Conservation (phyloP, 2,888 invertebrate species). For the Eudemis profundana region DNA sequence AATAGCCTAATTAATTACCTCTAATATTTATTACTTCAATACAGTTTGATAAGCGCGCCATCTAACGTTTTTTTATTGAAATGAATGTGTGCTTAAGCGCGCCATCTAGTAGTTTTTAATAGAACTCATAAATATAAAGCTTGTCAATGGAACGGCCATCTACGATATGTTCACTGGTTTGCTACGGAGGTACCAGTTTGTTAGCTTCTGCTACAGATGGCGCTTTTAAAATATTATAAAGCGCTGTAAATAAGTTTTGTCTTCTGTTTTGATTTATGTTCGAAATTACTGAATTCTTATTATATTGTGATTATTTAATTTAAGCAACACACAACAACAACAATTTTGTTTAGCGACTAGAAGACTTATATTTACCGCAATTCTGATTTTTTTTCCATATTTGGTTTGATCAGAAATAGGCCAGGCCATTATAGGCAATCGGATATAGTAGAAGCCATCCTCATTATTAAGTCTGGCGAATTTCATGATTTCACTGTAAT, state of each 20-base stretch:
- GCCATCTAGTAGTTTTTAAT: conserved; percentile 8
- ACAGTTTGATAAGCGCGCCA: neutral
- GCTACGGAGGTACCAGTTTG: neutral
- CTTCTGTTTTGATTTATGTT: neutral
- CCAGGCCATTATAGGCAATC: no score
- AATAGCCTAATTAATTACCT: no score
- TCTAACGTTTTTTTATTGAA: neutral
- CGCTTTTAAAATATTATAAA: neutral
- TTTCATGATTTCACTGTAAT: no score
- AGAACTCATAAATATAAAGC: neutral
- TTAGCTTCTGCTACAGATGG: conserved; percentile 3
- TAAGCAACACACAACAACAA: no score
- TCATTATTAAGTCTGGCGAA: no score
- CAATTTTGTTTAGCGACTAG: no score
- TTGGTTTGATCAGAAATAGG: no score
- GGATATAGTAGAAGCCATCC: no score
- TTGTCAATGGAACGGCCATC: neutral
- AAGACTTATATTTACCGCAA: no score
- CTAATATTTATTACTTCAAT: neutral
- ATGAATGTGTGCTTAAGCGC: neutral
- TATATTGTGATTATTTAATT: no score
- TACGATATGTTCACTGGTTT: neutral
- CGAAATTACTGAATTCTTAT: no score
- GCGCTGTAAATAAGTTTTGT: neutral
- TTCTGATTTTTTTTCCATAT: no score